These are phyloP conservation scores for Alectura lathami DNA, from an alignment of 2,113 vertebrate genomes.

Conservation along the genomic window DNA sequence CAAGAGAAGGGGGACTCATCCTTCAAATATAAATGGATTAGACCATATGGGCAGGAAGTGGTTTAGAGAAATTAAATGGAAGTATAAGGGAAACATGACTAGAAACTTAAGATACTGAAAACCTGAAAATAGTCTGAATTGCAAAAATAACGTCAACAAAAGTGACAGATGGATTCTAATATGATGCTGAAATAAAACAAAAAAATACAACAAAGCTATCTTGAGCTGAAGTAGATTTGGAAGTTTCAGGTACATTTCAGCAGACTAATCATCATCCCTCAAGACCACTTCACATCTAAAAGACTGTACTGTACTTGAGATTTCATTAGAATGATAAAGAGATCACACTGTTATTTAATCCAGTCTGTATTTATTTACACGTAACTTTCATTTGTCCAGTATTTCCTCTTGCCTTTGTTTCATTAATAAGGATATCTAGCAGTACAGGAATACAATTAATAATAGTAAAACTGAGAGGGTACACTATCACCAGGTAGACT, in stretches of 20 bases:
- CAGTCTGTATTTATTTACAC: neutral
- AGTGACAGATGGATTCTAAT: neutral
- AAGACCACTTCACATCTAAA: neutral
- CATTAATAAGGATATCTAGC: neutral
- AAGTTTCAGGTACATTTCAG: neutral
- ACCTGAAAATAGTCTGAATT: neutral
- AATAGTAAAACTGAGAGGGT: neutral
- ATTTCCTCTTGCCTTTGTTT: neutral
- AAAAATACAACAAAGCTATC: neutral
- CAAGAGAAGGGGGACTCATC: neutral
- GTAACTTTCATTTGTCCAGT: neutral
- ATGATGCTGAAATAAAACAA: neutral
- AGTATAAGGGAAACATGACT: neutral
- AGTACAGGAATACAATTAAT: neutral
- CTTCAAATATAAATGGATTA: neutral
- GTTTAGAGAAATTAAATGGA: neutral
- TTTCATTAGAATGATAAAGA: neutral
- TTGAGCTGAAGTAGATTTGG: neutral
- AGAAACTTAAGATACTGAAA: neutral
- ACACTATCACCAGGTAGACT: neutral
- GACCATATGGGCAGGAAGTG: neutral
- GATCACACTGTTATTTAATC: neutral
- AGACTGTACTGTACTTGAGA: neutral
- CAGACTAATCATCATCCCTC: neutral
- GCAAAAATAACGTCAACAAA: neutral